These are phyloP conservation scores for Saccostrea glomerata DNA, from an alignment of 1,140 invertebrate species.

Conservation along the genomic window DNA sequence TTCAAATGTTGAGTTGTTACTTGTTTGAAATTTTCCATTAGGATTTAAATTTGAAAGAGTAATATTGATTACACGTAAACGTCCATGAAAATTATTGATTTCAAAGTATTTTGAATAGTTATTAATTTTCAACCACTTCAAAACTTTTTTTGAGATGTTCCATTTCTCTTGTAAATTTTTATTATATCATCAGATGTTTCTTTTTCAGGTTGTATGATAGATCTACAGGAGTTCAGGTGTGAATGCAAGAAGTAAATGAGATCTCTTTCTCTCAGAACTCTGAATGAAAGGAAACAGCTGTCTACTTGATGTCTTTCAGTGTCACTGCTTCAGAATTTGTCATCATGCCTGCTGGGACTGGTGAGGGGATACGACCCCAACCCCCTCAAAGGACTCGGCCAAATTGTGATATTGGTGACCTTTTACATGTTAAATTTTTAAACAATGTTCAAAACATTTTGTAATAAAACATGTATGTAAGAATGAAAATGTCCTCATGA, in stretches of 20 bases:
- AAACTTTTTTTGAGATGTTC: no score
- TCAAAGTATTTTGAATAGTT: no score
- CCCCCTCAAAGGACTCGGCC: background rate
- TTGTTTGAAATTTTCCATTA: no score
- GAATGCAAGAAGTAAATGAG: background rate
- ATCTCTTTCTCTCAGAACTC: background rate
- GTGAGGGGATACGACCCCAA: background rate
- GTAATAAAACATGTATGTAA: background rate
- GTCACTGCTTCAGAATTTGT: conserved; percentile 9
- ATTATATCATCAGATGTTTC: background rate
- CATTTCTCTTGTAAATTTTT: no score
- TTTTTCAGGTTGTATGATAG: background rate
- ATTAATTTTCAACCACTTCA: no score
- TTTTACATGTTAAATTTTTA: background rate
- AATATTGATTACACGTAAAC: no score
- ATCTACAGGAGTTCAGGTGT: background rate
- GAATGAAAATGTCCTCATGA: background rate
- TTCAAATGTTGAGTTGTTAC: no score
- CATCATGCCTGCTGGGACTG: background rate
- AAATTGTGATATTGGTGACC: conserved; percentile 33
- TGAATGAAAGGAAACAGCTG: background rate
- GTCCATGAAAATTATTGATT: no score
- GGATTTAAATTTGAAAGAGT: no score
- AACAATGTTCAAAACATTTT: background rate
- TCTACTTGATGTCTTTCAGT: conserved; percentile 24